These are phyloP conservation scores for Nansenia antarctica DNA, from an alignment of 2,113 vertebrate species.

Conservation along the genomic window DNA sequence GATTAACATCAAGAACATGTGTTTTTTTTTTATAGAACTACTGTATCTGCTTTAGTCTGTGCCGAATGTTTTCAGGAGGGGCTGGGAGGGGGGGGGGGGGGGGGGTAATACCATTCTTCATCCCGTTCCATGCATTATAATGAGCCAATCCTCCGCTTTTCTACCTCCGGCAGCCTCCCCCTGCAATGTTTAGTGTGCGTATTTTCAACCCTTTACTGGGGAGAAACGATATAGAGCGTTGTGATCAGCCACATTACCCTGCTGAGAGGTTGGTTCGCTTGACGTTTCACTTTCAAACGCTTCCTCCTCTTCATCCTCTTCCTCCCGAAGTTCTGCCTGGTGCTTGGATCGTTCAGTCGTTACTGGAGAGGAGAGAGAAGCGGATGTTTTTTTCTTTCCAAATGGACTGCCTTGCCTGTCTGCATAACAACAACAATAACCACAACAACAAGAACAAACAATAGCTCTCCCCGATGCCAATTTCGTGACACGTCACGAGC, in stretches of 20 bases:
- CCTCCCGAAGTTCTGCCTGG: neutral
- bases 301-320: neutral
- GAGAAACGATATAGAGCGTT: neutral
- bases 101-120: too few relatives aligned
- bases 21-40: too few relatives aligned
- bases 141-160: too few relatives aligned
- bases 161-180: too few relatives aligned
- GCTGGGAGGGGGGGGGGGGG: too few relatives aligned
- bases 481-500: slow-evolving; percentile 20
- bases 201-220: neutral
- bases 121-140: too few relatives aligned
- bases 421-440: slow-evolving; percentile 4
- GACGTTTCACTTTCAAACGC: neutral
- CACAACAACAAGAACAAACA: too few relatives aligned
- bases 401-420: neutral
- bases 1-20: too few relatives aligned
- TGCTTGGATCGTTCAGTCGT: neutral
- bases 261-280: neutral
- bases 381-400: neutral
- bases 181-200: neutral
- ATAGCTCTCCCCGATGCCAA: slow-evolving; percentile 13
- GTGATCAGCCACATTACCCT: neutral
- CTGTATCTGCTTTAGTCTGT: too few relatives aligned
- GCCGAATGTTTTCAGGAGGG: too few relatives aligned
- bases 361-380: slow-evolving; percentile 1